These are phyloP conservation scores for Paragorgia papillata DNA, from an alignment of 92 coral and sea anemone species.

Conservation along the genomic window DNA sequence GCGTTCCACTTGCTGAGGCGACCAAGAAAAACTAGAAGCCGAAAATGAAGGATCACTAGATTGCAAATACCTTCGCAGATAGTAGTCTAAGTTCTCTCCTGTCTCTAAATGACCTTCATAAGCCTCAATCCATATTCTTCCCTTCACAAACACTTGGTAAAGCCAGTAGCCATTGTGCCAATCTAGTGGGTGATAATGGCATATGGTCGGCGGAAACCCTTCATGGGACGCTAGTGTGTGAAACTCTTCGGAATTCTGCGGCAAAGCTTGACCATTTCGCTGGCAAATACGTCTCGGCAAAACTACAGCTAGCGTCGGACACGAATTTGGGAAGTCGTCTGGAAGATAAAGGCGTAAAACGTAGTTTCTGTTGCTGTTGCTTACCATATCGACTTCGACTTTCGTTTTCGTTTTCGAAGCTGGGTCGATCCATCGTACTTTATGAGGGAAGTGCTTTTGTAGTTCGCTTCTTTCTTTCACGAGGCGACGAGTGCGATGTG, in stretches of 20 bases:
- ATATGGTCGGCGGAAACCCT: not conserved
- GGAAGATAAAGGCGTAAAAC: conserved; percentile 33
- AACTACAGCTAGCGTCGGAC: conserved; percentile 35
- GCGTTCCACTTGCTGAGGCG: not conserved
- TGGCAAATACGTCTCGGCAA: not conserved
- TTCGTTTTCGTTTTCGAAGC: not conserved
- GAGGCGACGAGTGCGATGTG: not conserved
- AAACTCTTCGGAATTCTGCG: not conserved
- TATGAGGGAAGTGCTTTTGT: not conserved
- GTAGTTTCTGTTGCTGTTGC: not conserved
- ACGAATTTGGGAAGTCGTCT: conserved; percentile 26
- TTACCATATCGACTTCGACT: conserved; percentile 31
- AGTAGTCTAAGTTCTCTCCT: not conserved
- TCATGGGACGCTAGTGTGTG: conserved; percentile 15
- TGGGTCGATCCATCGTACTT: not conserved
- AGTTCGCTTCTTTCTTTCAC: not conserved
- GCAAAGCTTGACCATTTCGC: not conserved
- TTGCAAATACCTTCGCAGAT: conserved; percentile 2
- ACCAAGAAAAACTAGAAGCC: not conserved
- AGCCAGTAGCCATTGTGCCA: conserved; percentile 3
- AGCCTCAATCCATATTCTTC: conserved; percentile 36
- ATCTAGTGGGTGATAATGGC: not conserved
- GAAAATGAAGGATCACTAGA: not conserved
- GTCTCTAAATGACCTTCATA: conserved; percentile 21
- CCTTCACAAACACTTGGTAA: conserved; percentile 38